Conservation (phyloP, 2,113 vertebrate genomes). For the Eonycteris spelaea region DNA sequence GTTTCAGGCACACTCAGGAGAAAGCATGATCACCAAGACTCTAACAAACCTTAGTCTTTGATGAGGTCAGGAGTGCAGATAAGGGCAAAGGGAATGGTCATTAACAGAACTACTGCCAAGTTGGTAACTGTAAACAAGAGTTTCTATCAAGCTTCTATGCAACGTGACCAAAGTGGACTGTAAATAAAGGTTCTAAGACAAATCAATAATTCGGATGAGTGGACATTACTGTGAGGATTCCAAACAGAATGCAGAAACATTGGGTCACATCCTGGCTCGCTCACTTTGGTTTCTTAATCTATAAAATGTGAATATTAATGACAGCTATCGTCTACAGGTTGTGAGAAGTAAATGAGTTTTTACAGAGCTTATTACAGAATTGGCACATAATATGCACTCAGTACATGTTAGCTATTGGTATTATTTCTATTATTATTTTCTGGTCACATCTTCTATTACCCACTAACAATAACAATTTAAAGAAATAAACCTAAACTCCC, state of each 20-base stretch:
- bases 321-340: not conserved
- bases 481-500: not conserved
- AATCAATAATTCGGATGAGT: not conserved
- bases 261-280: not conserved
- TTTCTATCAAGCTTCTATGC: not conserved
- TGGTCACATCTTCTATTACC: not conserved
- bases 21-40: not conserved
- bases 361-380: not conserved
- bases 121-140: not conserved
- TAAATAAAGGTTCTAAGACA: not conserved
- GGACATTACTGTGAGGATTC: not conserved
- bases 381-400: not conserved
- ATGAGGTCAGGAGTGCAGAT: not conserved
- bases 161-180: not conserved
- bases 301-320: not conserved
- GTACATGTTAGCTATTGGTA: not conserved
- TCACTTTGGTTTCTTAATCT: not conserved
- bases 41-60: not conserved
- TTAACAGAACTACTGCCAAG: not conserved
- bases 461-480: not conserved
- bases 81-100: not conserved
- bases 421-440: not conserved
- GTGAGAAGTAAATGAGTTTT: not conserved
- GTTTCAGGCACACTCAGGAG: not conserved
- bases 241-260: not conserved